Evolutionary conservation across 2,888 invertebrate species (phyloP).

Genomic region (Diplolepis rosae): DNA sequence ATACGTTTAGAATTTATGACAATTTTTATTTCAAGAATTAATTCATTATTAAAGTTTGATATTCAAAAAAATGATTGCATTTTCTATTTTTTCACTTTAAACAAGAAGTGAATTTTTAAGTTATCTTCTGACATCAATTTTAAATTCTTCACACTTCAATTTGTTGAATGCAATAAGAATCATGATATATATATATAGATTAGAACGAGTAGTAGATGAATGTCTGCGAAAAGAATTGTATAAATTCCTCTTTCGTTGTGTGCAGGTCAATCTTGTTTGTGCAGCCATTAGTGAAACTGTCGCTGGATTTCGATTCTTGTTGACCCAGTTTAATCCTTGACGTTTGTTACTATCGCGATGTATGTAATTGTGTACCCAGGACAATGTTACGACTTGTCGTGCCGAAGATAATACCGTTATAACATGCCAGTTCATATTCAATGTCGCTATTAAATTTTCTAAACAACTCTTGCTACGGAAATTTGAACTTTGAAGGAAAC

Average conservation of each 20-base stretch:
- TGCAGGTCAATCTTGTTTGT: conserved; percentile 26
- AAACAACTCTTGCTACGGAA: not conserved
- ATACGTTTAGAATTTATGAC: no score
- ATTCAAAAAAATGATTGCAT: no score
- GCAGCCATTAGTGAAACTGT: conserved; percentile 20
- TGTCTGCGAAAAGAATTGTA: not conserved
- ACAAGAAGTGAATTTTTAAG: not conserved
- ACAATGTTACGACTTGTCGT: conserved; percentile 28
- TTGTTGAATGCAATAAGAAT: not conserved
- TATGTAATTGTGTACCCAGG: conserved; percentile 17
- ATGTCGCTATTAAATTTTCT: not conserved
- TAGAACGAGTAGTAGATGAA: no score
- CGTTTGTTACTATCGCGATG: conserved; percentile 13
- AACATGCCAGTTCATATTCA: conserved; percentile 18
- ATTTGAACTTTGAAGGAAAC: no score
- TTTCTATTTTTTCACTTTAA: no score
- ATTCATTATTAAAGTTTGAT: no score
- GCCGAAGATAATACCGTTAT: conserved; percentile 18
- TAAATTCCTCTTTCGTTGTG: not conserved
- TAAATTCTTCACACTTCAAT: not conserved
- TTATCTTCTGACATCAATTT: not conserved
- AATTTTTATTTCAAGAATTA: no score
- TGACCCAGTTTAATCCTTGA: conserved; percentile 29
- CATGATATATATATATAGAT: no score
- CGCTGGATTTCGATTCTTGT: conserved; percentile 25